A percentile compares a stretch with the other conserved stretches of the same genome.
phyloP scores from a whole-genome alignment of 2,797 vertebrate species.

The Hippopotamyrus pictus region DNA sequence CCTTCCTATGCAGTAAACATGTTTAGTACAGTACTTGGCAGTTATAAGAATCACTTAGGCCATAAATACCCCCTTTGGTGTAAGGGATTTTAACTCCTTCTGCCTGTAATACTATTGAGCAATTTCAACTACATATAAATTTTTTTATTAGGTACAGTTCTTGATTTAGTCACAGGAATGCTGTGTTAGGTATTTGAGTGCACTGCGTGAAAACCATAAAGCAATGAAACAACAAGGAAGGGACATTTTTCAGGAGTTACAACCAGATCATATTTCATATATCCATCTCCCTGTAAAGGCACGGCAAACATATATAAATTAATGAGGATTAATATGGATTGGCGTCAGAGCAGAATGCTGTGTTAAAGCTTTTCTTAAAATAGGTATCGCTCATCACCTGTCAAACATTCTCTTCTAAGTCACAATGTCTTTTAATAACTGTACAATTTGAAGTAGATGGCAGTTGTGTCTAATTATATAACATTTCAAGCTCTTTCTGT shows the following conservation, averaged over 20 bases:
- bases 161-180: not conserved
- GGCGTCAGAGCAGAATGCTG: not conserved
- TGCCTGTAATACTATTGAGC: not conserved
- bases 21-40: slow-evolving; percentile 41
- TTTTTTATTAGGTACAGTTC: not conserved
- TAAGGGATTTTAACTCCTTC: not conserved
- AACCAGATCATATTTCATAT: not conserved
- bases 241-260: not conserved
- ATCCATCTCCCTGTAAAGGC: not conserved
- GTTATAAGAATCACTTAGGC: slow-evolving; percentile 43
- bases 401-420: not conserved
- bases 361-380: not conserved
- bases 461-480: not conserved
- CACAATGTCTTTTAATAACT: not conserved
- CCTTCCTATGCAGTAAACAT: slow-evolving; percentile 69
- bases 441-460: not conserved
- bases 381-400: not conserved
- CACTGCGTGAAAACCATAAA: not conserved
- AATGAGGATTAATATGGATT: not conserved
- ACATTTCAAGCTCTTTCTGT: not conserved
- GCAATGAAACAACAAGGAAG: not conserved
- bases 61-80: not conserved
- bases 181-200: not conserved
- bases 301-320: not conserved
- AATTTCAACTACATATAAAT: not conserved